These are phyloP conservation scores for Pampusana beccarii DNA, from an alignment of 2,113 vertebrate species.

Conservation along the genomic window DNA sequence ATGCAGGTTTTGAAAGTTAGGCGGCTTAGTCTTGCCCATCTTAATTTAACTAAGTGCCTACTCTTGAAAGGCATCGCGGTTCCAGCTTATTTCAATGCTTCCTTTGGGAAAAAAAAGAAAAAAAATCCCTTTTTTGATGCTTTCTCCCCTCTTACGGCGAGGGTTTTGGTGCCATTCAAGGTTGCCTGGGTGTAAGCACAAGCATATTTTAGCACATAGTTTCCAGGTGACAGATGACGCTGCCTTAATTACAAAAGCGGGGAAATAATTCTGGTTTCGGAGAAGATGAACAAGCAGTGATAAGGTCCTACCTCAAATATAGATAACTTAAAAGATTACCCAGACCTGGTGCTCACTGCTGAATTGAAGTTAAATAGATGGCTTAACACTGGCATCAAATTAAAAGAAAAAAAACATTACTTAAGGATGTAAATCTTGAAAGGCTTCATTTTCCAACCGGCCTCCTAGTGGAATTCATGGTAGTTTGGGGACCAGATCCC, in stretches of 20 bases:
- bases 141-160: not conserved
- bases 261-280: not conserved
- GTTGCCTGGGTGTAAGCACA: not conserved
- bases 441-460: conserved; percentile 31
- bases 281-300: conserved; percentile 37
- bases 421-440: conserved; percentile 56
- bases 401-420: not conserved
- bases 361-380: conserved; percentile 36
- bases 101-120: not conserved
- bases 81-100: not conserved
- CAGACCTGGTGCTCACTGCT: not conserved
- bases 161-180: rapidly evolving
- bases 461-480: conserved; percentile 39
- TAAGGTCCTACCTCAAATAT: conserved; percentile 57
- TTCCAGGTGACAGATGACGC: conserved; percentile 35
- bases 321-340: conserved; percentile 64
- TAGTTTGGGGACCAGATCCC: conserved; percentile 19
- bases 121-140: not conserved
- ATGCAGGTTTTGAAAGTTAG: conserved; percentile 42
- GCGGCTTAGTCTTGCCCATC: conserved; percentile 57
- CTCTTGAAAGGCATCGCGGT: not conserved
- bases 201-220: conserved; percentile 21
- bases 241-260: conserved; percentile 11
- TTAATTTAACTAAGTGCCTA: conserved; percentile 47
- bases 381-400: conserved; percentile 34